Conservation (phyloP, 2,113 vertebrate species). For the Cromileptes altivelis region DNA sequence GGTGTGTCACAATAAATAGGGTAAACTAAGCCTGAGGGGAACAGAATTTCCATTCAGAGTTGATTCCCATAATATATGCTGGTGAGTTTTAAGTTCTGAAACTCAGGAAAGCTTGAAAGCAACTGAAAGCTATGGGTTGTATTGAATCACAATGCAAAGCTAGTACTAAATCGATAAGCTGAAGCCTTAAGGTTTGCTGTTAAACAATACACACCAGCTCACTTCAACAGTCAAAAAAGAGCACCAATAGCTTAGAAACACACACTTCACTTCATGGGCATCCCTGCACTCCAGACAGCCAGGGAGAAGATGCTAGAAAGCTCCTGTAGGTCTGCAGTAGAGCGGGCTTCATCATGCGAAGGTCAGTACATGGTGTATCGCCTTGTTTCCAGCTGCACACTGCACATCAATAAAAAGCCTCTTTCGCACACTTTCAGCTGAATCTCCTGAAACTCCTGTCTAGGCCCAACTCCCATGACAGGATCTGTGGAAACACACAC, state of each 20-base stretch:
- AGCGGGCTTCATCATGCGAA: slow-evolving; percentile 17
- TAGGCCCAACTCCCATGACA: slow-evolving; percentile 50
- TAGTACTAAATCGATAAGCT: slow-evolving; percentile 13
- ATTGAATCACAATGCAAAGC: slow-evolving; percentile 48
- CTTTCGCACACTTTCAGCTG: slow-evolving; percentile 54
- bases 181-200: slow-evolving; percentile 22
- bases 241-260: not conserved
- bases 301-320: not conserved
- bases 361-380: slow-evolving; percentile 31
- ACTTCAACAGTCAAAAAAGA: slow-evolving; percentile 19
- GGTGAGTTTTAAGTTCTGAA: slow-evolving; percentile 10
- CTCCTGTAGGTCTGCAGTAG: slow-evolving; percentile 26
- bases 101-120: slow-evolving; percentile 33
- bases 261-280: not conserved
- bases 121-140: not conserved
- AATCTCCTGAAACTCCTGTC: slow-evolving; percentile 30
- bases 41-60: slow-evolving; percentile 24
- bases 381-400: slow-evolving; percentile 25
- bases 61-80: slow-evolving; percentile 14
- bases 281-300: slow-evolving; percentile 10
- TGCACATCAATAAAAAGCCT: slow-evolving; percentile 52
- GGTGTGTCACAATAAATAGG: slow-evolving; percentile 23
- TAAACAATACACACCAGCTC: slow-evolving; percentile 18
- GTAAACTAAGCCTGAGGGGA: slow-evolving; percentile 39
- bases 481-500: slow-evolving; percentile 41